These are phyloP conservation scores for Arctocebus calabarensis DNA, from an alignment of 2,797 vertebrate genomes.

Conservation along the genomic window DNA sequence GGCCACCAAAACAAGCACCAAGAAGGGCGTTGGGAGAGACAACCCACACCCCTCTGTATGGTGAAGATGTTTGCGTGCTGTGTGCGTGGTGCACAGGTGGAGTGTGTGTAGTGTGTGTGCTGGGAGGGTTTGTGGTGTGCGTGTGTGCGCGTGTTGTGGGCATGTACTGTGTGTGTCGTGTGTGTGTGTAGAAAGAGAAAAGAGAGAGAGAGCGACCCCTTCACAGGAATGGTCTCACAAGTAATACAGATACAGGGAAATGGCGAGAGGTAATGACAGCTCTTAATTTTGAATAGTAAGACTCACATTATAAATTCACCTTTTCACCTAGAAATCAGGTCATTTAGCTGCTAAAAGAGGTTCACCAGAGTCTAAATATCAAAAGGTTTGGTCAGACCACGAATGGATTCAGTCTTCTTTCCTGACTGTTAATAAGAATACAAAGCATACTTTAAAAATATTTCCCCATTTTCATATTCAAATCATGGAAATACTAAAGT, in stretches of 20 bases:
- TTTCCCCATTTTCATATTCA: neutral
- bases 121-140: too few species aligned
- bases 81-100: too few species aligned
- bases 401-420: neutral
- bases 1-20: rapidly evolving
- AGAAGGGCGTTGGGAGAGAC: neutral
- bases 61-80: too few species aligned
- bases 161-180: neutral
- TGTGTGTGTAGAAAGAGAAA: too few species aligned
- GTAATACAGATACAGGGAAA: neutral
- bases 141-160: too few species aligned
- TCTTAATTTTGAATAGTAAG: neutral
- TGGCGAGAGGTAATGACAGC: too few species aligned
- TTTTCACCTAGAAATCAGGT: neutral
- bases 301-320: neutral
- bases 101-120: too few species aligned
- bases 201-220: too few species aligned
- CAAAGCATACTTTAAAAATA: neutral
- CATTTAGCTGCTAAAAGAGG: neutral
- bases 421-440: neutral
- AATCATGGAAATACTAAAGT: neutral
- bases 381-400: neutral
- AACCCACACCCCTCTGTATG: neutral
- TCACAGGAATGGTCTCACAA: too few species aligned
- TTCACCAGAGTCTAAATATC: neutral